Evolutionary conservation across 2,888 invertebrate genomes (phyloP).

Genomic region (Ophion ventricosus): DNA sequence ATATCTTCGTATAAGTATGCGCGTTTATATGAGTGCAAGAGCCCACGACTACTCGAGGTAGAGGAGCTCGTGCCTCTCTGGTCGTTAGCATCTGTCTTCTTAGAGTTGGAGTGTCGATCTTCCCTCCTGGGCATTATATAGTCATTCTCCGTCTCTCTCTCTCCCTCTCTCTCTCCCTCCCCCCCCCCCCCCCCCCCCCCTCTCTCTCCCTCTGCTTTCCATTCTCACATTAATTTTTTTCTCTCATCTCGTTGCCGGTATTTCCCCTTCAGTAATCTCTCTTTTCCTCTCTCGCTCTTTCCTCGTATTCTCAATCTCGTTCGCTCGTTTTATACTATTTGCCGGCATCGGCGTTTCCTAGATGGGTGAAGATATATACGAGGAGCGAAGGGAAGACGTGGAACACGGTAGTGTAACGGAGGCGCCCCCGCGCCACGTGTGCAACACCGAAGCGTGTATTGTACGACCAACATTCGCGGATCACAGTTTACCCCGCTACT

Average conservation of each 20-base stretch:
- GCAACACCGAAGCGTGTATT: conserved; percentile 48
- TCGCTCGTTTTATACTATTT: conserved; percentile 44
- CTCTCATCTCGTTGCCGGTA: conserved; percentile 50
- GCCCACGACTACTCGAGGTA: conserved; percentile 49
- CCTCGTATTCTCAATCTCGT: conserved; percentile 47
- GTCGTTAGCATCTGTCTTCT: conserved; percentile 79
- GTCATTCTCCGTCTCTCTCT: conserved; percentile 59
- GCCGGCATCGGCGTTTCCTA: conserved; percentile 45
- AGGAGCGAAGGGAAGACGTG: conserved; percentile 56
- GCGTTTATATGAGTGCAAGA: conserved; percentile 22
- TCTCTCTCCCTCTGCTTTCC: conserved; percentile 49
- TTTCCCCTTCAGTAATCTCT: conserved; percentile 52
- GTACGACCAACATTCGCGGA: conserved; percentile 37
- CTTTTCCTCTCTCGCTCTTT: conserved; percentile 27
- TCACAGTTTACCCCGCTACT: not conserved
- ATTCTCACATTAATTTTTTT: conserved; percentile 47
- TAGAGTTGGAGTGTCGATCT: conserved; percentile 66
- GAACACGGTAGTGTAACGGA: conserved; percentile 63
- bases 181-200: too few species aligned
- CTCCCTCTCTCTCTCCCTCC: conserved; percentile 55
- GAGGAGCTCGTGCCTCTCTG: conserved; percentile 70
- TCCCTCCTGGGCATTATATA: conserved; percentile 54
- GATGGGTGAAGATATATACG: not conserved
- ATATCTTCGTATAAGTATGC: not conserved
- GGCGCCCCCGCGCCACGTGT: conserved; percentile 60